Evolutionary conservation across 1,140 invertebrate genomes (phyloP), one percentile per base, ranked within the genome.

Genomic region (Mesaphorura yosii): DNA sequence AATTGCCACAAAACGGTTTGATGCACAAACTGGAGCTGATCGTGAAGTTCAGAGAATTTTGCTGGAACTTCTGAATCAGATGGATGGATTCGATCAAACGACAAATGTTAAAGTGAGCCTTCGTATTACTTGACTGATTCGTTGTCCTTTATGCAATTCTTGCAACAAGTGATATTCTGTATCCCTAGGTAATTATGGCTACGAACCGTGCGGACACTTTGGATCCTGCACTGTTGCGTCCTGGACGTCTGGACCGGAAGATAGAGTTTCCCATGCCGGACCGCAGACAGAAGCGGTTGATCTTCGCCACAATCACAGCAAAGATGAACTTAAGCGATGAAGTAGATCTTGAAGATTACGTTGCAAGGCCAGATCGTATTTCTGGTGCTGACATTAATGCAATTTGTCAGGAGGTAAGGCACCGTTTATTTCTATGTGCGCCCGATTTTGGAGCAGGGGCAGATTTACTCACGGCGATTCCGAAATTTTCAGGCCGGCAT

Each of bases 261-360:
- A 99, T 99, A 58, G 95, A 99, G 71, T 98, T 99, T 69, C 95
- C 96, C 4, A 69, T 98, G 22, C 96, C 96, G 0, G 96, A 99
- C 75, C 77, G 95, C 26, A 76, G 96, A 53, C 95, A 99, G 69
- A 98, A 99, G 67, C 87, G 96, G 60, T 73, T 99, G 3, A 88
- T 99, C 55, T 99, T 98, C 73, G 86, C 91, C 15, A 98, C 96
- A 0, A 97, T 99, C 55, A 98, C 95, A 0, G 76, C 85, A 0
- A 96, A 91, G 69, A 99, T 99, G 96, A 99, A 98, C 73, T 74
- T 99, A n/a, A 94, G 89, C 59, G 95, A 98, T 68, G 96, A 99
- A 70, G 93, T 99, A 1, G 96, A 99, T 72, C 71, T 98, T 2
- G 96, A 99, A 69, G 96, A 99, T 74, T 98, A 93, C 73, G 93